phyloP scores from a whole-genome alignment of 2,797 vertebrate species.

The Spondyliosoma cantharus region DNA sequence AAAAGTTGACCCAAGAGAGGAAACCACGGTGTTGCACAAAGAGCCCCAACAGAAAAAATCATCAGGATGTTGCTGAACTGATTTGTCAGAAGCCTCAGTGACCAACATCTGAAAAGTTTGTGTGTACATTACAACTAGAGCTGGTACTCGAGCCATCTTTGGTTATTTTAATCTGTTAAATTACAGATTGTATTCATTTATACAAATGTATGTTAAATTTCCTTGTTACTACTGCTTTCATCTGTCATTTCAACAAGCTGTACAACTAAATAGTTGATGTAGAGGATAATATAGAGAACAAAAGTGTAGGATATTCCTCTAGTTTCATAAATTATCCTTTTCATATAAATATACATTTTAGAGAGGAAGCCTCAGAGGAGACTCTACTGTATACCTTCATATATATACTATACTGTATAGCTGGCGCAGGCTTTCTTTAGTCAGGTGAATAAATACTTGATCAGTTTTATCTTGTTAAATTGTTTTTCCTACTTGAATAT shows the following conservation, averaged over 20 bases:
- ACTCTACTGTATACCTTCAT: background rate
- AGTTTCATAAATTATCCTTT: background rate
- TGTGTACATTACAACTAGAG: background rate
- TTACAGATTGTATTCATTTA: background rate
- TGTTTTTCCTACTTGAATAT: background rate
- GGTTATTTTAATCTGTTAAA: background rate
- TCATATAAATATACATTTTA: background rate
- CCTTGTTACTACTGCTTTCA: background rate
- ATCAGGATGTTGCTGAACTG: constrained; percentile 82
- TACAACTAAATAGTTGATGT: background rate
- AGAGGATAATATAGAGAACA: background rate
- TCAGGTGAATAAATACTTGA: background rate
- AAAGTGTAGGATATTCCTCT: background rate
- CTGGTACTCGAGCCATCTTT: background rate
- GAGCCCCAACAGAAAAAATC: constrained; percentile 72
- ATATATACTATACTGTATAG: background rate
- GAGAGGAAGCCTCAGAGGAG: background rate
- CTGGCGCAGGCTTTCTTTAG: background rate
- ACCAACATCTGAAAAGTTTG: background rate
- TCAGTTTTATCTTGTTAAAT: background rate
- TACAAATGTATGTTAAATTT: background rate
- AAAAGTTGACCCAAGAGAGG: constrained; percentile 63
- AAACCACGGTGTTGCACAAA: constrained; percentile 69
- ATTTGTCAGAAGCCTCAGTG: too few relatives aligned
- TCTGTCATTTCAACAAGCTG: constrained; percentile 1